phyloP scores from a whole-genome alignment of 2,888 invertebrate species.

The Odontocerum albicorne region DNA sequence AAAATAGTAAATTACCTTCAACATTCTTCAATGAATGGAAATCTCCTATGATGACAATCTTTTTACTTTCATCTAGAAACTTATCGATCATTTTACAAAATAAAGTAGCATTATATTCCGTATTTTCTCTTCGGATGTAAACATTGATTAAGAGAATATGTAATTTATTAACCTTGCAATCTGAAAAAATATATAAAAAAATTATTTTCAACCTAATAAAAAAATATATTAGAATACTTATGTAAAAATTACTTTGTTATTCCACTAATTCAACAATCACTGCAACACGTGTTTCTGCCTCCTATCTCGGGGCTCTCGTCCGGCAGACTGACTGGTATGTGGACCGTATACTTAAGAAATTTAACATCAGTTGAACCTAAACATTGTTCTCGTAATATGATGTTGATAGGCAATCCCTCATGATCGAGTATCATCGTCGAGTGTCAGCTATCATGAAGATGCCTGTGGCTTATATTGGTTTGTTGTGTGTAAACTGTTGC shows the following conservation, averaged over 20 bases:
- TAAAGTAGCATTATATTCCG: slow-evolving; percentile 28
- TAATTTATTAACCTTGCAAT: slow-evolving; percentile 55
- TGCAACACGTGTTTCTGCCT: too few species aligned
- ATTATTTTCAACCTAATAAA: not conserved
- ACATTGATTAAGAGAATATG: slow-evolving; percentile 54
- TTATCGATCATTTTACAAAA: slow-evolving; percentile 32
- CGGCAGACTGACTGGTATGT: not conserved
- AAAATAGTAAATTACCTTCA: slow-evolving; percentile 41
- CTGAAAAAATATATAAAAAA: slow-evolving; percentile 42
- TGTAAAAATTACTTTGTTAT: not conserved
- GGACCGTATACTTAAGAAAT: not conserved
- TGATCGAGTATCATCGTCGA: too few species aligned
- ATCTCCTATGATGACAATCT: slow-evolving; percentile 45
- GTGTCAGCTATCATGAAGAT: too few species aligned
- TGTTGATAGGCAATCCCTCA: too few species aligned
- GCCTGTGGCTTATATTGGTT: too few species aligned
- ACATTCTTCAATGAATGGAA: slow-evolving; percentile 48
- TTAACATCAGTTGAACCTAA: not conserved
- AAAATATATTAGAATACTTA: not conserved
- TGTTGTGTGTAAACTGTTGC: too few species aligned
- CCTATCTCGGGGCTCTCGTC: not conserved
- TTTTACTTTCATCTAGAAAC: slow-evolving; percentile 21
- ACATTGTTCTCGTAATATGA: too few species aligned
- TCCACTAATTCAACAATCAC: too few species aligned
- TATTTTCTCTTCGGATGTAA: slow-evolving; percentile 31